A percentile compares a stretch with the other conserved stretches of the same genome.
Conservation (phyloP, 2,888 invertebrate species). For the Orthonychiurus folsomi region DNA sequence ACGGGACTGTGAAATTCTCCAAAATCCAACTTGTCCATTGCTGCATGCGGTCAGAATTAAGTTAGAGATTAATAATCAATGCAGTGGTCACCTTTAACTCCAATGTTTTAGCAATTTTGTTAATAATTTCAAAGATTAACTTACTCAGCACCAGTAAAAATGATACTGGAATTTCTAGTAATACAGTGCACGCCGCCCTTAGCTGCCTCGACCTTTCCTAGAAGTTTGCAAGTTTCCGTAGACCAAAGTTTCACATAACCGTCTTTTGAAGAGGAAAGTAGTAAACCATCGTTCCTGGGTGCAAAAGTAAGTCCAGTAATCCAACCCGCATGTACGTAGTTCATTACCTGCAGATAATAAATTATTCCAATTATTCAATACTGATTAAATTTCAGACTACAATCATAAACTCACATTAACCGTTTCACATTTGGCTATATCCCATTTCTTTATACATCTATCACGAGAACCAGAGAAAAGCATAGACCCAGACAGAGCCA, state of each 20-base stretch:
- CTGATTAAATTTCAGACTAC: background rate
- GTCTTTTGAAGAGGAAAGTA: slow-evolving; percentile 28
- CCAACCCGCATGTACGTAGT: slow-evolving; percentile 34
- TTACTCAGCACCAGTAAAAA: slow-evolving; percentile 27
- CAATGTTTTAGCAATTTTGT: background rate
- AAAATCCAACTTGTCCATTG: background rate
- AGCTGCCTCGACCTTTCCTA: background rate
- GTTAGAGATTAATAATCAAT: background rate
- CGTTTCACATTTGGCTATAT: background rate
- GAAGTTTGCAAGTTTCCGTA: slow-evolving; percentile 5
- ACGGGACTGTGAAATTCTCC: background rate
- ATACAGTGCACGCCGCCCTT: slow-evolving; percentile 24
- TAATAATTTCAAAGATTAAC: slow-evolving; percentile 11
- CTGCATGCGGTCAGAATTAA: background rate
- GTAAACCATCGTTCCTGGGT: slow-evolving; percentile 21
- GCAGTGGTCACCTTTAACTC: background rate
- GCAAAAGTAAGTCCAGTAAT: slow-evolving; percentile 31
- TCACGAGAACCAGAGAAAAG: slow-evolving; percentile 78
- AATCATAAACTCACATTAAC: background rate
- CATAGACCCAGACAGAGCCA: slow-evolving; percentile 57
- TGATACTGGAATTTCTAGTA: slow-evolving; percentile 18
- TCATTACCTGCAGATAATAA: slow-evolving; percentile 16
- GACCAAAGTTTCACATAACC: slow-evolving; percentile 35
- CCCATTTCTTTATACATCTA: slow-evolving; percentile 68
- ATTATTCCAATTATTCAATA: background rate